A percentile compares a stretch with the other conserved stretches of the same genome.
These are phyloP conservation scores for Brachionus manjavacas DNA, from an alignment of 1,140 invertebrate genomes.

Conservation along the genomic window DNA sequence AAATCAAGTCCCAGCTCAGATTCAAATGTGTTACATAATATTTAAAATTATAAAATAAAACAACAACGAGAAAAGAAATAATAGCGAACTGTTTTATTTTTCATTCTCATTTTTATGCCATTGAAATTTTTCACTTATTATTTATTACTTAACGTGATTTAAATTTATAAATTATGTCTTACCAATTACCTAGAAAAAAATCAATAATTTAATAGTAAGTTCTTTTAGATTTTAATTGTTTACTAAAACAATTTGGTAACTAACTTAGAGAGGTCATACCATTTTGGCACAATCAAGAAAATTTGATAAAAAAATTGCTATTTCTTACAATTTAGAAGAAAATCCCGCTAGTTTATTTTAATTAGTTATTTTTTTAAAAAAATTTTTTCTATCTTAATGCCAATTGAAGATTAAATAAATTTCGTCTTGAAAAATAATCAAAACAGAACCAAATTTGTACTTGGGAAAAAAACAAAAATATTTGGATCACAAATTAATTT, in stretches of 20 bases:
- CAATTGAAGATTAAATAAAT: too few species aligned
- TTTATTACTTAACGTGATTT: not conserved
- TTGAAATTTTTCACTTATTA: not conserved
- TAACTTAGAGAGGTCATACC: not conserved
- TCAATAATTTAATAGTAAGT: not conserved
- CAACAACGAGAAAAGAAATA: not conserved
- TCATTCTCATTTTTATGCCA: not conserved
- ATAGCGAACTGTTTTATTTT: slow-evolving; percentile 9
- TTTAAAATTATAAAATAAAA: not conserved
- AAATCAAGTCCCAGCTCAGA: not conserved
- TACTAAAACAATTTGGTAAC: not conserved
- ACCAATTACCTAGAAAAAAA: not conserved
- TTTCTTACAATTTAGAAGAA: too few species aligned
- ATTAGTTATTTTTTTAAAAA: too few species aligned
- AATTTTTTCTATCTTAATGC: too few species aligned
- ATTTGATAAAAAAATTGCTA: too few species aligned
- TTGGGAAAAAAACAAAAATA: not conserved
- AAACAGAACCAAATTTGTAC: not conserved
- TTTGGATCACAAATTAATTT: not conserved
- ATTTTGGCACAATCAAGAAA: not conserved
- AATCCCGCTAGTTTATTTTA: too few species aligned
- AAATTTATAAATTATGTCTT: slow-evolving; percentile 12
- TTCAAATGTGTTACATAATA: slow-evolving; percentile 27
- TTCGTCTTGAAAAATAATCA: too few species aligned
- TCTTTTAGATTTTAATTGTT: not conserved